Percentiles rank a stretch among this genome's conserved stretches.
These are phyloP conservation scores for Podargus strigoides DNA, from an alignment of 2,797 vertebrate species.

Conservation along the genomic window DNA sequence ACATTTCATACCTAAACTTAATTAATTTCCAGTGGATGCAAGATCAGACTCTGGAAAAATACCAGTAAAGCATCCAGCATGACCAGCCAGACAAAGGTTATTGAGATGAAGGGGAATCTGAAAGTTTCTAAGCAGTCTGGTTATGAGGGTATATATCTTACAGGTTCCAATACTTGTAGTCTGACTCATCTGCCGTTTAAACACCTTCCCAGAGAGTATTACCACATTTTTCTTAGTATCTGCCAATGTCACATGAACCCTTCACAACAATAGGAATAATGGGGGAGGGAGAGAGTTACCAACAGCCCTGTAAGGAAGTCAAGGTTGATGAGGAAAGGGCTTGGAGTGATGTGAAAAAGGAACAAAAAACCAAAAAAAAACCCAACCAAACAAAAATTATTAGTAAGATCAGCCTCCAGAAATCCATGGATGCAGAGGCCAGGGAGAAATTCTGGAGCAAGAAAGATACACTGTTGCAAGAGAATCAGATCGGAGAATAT, in stretches of 20 bases:
- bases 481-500: background rate
- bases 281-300: background rate
- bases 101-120: background rate
- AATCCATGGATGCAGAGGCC: background rate
- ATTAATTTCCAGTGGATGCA: background rate
- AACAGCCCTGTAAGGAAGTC: background rate
- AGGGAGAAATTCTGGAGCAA: background rate
- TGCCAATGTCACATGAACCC: background rate
- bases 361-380: background rate
- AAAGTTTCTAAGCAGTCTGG: background rate
- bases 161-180: background rate
- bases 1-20: background rate
- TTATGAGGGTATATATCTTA: background rate
- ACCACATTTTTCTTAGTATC: background rate
- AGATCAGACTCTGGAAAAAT: background rate
- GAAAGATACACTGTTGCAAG: background rate
- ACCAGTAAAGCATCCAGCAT: background rate
- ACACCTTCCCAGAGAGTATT: background rate
- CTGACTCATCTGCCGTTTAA: background rate
- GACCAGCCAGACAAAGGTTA: background rate
- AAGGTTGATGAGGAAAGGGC: background rate
- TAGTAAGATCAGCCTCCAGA: background rate
- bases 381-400: accelerated
- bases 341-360: background rate
- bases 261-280: background rate